Percentiles rank a stretch among this genome's conserved stretches.
These are phyloP conservation scores for Macrosoma leucophasiata DNA, from an alignment of 2,888 invertebrate species.

Conservation along the genomic window DNA sequence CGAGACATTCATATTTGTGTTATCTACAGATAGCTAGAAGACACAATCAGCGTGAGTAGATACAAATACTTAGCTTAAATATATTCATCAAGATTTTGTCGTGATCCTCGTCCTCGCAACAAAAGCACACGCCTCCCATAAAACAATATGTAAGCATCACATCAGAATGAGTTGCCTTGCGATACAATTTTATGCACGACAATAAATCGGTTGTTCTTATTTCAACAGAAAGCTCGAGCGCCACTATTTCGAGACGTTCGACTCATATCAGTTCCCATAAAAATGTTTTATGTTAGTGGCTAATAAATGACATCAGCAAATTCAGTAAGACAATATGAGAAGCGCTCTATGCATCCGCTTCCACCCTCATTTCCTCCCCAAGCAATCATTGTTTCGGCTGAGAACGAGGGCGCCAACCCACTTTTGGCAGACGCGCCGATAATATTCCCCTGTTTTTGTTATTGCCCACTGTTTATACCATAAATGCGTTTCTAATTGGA, in stretches of 20 bases:
- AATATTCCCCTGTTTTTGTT: slow-evolving; percentile 58
- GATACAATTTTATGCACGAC: slow-evolving; percentile 62
- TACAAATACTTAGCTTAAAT: too few relatives aligned
- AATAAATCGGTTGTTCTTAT: slow-evolving; percentile 65
- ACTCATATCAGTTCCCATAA: slow-evolving; percentile 69
- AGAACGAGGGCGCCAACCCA: slow-evolving; percentile 56
- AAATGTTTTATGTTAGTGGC: slow-evolving; percentile 75
- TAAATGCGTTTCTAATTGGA: slow-evolving; percentile 52
- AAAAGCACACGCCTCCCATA: too few relatives aligned
- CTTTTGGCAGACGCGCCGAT: slow-evolving; percentile 51
- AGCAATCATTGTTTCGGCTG: slow-evolving; percentile 62
- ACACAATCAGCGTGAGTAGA: too few relatives aligned
- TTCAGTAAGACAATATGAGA: slow-evolving; percentile 72
- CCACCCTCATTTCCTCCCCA: slow-evolving; percentile 59
- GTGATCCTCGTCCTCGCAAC: too few relatives aligned
- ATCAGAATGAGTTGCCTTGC: too few relatives aligned
- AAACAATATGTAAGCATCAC: too few relatives aligned
- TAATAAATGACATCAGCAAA: slow-evolving; percentile 76
- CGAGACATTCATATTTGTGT: too few relatives aligned
- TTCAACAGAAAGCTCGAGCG: slow-evolving; percentile 47
- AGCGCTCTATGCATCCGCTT: slow-evolving; percentile 62
- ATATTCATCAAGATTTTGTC: too few relatives aligned
- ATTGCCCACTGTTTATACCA: slow-evolving; percentile 39
- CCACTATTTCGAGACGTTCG: slow-evolving; percentile 47
- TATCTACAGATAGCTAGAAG: too few relatives aligned